Conservation (phyloP, 2,888 invertebrate genomes). For the Chrysotoxum bicinctum region DNA sequence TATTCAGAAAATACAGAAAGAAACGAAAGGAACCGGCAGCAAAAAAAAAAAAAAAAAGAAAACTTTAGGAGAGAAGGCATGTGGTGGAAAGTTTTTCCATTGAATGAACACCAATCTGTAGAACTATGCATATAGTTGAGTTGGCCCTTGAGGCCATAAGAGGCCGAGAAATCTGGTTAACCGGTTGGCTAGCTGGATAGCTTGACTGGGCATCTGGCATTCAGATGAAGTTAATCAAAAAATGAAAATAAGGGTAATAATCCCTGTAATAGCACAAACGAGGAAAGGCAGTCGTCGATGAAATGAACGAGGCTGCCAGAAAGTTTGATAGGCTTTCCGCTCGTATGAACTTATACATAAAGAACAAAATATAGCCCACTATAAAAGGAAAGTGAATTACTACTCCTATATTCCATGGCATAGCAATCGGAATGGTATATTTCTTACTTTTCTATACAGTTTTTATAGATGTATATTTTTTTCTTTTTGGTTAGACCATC, state of each 20-base stretch:
- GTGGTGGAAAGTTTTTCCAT: slow-evolving; percentile 36
- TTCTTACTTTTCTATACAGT: background rate
- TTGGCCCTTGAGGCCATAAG: background rate
- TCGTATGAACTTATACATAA: background rate
- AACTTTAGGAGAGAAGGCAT: background rate
- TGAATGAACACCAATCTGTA: slow-evolving; percentile 1
- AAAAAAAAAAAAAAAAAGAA: background rate
- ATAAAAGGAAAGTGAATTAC: slow-evolving; percentile 41
- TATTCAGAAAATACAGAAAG: background rate
- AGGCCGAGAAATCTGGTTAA: slow-evolving; percentile 31
- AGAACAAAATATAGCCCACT: background rate
- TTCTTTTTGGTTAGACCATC: background rate
- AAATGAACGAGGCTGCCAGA: slow-evolving; percentile 27
- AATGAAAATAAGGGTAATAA: slow-evolving; percentile 38
- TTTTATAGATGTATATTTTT: background rate
- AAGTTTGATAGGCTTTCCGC: slow-evolving; percentile 43
- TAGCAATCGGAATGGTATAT: background rate
- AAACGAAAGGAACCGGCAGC: background rate
- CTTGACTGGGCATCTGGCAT: slow-evolving; percentile 42
- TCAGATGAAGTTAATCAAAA: slow-evolving; percentile 46
- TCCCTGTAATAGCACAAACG: slow-evolving; percentile 41
- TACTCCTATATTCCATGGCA: slow-evolving; percentile 24
- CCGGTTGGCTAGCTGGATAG: slow-evolving; percentile 19
- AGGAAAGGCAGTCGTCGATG: slow-evolving; percentile 11
- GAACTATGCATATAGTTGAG: slow-evolving; percentile 9